Conservation (phyloP, 2,113 vertebrate genomes). For the Pomatorhinus ruficollis region DNA sequence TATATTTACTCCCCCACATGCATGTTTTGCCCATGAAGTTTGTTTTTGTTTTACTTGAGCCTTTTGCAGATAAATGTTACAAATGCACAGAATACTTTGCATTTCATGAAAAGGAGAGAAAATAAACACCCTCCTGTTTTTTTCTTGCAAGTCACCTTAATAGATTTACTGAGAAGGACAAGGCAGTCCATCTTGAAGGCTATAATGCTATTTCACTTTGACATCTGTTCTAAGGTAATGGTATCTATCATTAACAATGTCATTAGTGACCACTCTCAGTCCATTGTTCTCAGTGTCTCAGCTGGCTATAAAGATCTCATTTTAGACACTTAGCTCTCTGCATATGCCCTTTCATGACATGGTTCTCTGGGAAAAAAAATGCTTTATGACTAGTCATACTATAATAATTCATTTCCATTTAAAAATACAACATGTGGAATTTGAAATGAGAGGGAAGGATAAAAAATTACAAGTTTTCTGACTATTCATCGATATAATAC, state of each 20-base stretch:
- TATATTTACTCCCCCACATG: not conserved
- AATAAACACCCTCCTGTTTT: slow-evolving; percentile 20
- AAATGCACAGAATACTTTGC: not conserved
- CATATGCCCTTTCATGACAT: slow-evolving; percentile 50
- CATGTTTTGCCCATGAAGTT: not conserved
- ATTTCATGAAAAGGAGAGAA: slow-evolving; percentile 19
- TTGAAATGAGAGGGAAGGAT: not conserved
- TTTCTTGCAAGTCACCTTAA: slow-evolving; percentile 26
- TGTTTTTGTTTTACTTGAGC: not conserved
- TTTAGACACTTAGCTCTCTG: slow-evolving; percentile 62
- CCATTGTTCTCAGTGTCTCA: slow-evolving; percentile 54
- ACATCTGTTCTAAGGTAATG: slow-evolving; percentile 68
- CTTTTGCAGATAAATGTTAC: not conserved
- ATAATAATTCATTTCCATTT: slow-evolving; percentile 31
- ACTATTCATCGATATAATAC: not conserved
- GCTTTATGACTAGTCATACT: not conserved
- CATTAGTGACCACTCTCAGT: slow-evolving; percentile 72
- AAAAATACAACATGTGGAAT: not conserved
- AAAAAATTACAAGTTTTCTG: not conserved
- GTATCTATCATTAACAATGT: slow-evolving; percentile 74
- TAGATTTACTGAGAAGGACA: slow-evolving; percentile 58
- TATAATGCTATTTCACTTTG: slow-evolving; percentile 66
- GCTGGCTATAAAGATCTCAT: slow-evolving; percentile 52
- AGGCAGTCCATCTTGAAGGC: slow-evolving; percentile 57
- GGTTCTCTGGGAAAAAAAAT: not conserved